A percentile compares a stretch with the other conserved stretches of the same genome.
Conservation (phyloP, 2,797 vertebrate species). For the Morus bassanus region DNA sequence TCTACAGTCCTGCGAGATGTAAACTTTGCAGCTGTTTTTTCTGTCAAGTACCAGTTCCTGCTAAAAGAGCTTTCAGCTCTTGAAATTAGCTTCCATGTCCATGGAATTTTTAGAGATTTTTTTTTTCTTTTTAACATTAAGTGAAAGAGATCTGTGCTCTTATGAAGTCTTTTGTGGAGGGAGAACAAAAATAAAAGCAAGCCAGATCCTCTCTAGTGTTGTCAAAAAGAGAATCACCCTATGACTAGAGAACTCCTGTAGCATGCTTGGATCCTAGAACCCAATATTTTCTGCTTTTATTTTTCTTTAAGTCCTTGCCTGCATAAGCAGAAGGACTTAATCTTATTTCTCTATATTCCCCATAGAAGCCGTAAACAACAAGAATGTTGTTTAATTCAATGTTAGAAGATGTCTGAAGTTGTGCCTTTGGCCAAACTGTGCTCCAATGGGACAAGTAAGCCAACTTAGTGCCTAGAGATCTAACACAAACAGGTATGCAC, state of each 20-base stretch:
- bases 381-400: neutral
- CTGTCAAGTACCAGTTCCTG: neutral
- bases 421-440: neutral
- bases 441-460: neutral
- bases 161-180: neutral
- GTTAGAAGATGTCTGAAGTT: neutral
- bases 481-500: neutral
- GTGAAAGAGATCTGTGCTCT: neutral
- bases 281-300: neutral
- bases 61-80: neutral
- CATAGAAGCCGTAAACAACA: neutral
- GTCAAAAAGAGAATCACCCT: neutral
- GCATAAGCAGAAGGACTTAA: neutral
- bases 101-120: neutral
- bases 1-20: neutral
- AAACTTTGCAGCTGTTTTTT: conserved; percentile 27
- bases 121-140: neutral
- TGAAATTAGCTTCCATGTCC: neutral
- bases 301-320: neutral
- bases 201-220: neutral
- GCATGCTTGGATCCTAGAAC: neutral
- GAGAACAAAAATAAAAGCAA: neutral
- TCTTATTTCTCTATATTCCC: neutral
- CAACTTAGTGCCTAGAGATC: neutral
- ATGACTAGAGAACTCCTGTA: neutral